Evolutionary conservation across 2,797 vertebrate genomes (phyloP).

Genomic region (Menidia menidia): DNA sequence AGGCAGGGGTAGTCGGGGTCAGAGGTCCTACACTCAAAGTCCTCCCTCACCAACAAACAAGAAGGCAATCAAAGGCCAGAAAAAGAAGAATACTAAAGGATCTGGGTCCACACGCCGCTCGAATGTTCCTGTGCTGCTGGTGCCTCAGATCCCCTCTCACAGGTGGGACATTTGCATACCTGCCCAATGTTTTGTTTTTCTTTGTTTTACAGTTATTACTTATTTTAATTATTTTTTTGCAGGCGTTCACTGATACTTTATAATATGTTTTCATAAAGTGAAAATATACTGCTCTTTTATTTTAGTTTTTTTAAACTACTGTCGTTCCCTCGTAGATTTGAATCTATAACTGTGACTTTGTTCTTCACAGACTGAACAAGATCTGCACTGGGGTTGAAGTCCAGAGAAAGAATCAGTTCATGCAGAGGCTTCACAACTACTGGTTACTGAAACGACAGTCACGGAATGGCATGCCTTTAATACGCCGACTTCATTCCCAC

Average conservation of each 20-base stretch:
- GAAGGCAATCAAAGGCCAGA: conserved; percentile 84
- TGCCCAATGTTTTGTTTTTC: not conserved
- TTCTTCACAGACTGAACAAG: conserved; percentile 91
- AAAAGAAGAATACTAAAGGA: conserved; percentile 86
- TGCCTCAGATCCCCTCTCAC: conserved; percentile 94
- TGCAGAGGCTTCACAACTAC: conserved; percentile 97
- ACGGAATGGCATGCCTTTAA: conserved; percentile 94
- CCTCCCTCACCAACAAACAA: conserved; percentile 78
- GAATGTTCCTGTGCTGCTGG: conserved; percentile 85
- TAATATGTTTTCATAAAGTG: not conserved
- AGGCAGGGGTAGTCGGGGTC: conserved; percentile 81
- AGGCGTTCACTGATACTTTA: not conserved
- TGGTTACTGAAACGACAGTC: conserved; percentile 98
- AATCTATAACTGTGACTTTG: not conserved
- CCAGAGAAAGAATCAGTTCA: conserved; percentile 97
- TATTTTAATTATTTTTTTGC: not conserved
- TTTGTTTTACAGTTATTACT: not conserved
- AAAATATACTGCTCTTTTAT: not conserved
- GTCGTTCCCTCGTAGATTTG: not conserved
- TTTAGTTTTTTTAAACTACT: not conserved
- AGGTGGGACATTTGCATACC: conserved; percentile 83
- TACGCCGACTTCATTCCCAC: conserved; percentile 94
- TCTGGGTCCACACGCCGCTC: conserved; percentile 76
- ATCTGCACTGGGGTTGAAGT: conserved; percentile 95
- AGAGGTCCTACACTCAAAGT: conserved; percentile 83